Evolutionary conservation across 2,888 invertebrate genomes (phyloP), one percentile per base, ranked within the genome.

Genomic region (Cerceris rybyensis): DNA sequence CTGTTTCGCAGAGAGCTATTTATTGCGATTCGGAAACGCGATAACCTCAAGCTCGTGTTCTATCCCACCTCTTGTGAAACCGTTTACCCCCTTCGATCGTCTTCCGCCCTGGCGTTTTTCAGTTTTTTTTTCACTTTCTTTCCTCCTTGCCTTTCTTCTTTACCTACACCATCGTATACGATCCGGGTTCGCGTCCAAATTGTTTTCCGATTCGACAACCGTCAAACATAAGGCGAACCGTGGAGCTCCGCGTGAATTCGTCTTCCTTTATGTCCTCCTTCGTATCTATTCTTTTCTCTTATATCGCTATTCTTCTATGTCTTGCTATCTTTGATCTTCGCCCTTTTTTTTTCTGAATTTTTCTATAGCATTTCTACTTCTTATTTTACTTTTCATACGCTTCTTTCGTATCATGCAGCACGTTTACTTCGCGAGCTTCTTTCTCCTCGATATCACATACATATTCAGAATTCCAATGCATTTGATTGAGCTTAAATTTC

Each of bases 141-240:
- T 49, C 65, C 43, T 64, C 72, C 70, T 54, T 74, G 39, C 65
- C 75, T 75, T 74, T 65, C 52, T 71, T 50, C 65, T 72, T 68
- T 66, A 59, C 39, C 58, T 69, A 65, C 72, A 66, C 75, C 65
- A 60, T 61, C 58, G 59, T 60, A 54, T 69, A 68, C 39, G 49
- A 74, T 55, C 50, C 50, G 58, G 43, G 70, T 72, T 80, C 69
- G 74, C 64, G 72, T 75, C 81, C 77, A 88, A 89, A 89, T 87
- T 88, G 86, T 87, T 88, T 89, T 88, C 86, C 87, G 82, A 87
- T 86, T 83, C 83, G 81, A 84, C 85, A 78, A 80, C 66, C 81
- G 79, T 71, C 59, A 54, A 80, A 77, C 75, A 75, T 79, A 81
- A 65, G 80, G 68, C 70, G 66, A 72, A 61, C 65, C 75, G 63